Conservation (phyloP, 1,140 invertebrate species). For the Metopolophium dirhodum region DNA sequence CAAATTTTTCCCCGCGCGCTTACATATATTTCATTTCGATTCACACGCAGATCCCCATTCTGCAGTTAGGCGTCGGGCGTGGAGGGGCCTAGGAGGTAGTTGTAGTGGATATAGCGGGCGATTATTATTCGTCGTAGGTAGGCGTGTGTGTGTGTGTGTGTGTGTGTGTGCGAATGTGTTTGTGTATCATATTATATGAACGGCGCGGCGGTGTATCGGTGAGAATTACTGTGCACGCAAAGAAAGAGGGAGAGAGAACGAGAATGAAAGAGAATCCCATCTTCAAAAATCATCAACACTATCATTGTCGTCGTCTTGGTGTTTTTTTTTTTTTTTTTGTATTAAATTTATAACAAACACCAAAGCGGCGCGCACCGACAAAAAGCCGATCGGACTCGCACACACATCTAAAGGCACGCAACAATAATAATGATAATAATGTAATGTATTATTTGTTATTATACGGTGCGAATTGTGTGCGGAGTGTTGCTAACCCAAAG, state of each 20-base stretch:
- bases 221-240: neutral
- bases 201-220: neutral
- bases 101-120: neutral
- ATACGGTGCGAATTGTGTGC: slow-evolving; percentile 53
- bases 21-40: neutral
- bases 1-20: slow-evolving; percentile 1
- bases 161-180: neutral
- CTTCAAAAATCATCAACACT: slow-evolving; percentile 44
- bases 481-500: slow-evolving; percentile 34
- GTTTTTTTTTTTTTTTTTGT: neutral
- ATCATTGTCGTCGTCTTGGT: slow-evolving; percentile 40
- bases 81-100: neutral
- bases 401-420: neutral
- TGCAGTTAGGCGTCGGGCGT: neutral
- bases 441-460: slow-evolving; percentile 55
- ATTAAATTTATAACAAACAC: slow-evolving; percentile 56
- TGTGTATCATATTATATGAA: neutral
- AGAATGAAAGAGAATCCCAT: neutral
- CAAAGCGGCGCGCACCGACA: slow-evolving; percentile 26
- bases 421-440: slow-evolving; percentile 47
- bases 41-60: slow-evolving; percentile 32
- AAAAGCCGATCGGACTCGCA: slow-evolving; percentile 4
- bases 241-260: neutral
- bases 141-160: neutral
- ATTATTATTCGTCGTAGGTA: slow-evolving; percentile 33